Base-by-base conservation (phyloP, 1,140 invertebrate genomes). In the Vanessa atalanta region DNA sequence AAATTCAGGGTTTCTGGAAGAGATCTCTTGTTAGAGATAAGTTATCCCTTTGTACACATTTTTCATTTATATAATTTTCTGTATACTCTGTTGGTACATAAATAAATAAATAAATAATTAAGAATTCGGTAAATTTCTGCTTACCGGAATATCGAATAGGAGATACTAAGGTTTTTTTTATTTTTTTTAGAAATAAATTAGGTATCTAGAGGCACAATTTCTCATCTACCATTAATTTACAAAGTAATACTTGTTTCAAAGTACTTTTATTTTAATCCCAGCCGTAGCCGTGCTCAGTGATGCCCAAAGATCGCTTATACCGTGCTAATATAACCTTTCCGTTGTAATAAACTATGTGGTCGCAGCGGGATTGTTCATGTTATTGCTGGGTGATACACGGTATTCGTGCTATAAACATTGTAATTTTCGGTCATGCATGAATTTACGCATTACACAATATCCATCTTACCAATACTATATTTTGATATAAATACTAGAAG, bases 301-400 rank as follows among this genome's bases (percentile, higher is more conserved):
- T 43, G 55, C 48, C 63, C n/a, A 48, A 65, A 64, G 65, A 77
- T 68, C 75, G 47, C 20, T 51, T 50, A 51, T 51, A 50, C 47
- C 9, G 65, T 50, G 65, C 47, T 50, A 50, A 66, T 66, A 50
- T 26, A 50, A 51, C n/a, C 65, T 31, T 31, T 61, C 23, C 57
- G 57, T 11, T 61, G 57, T 61, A 61, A 61, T 61, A 61, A 61
- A 31, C 23, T 61, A 61, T 37, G 57, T 37, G 57, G 57, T 61
- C 31, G 14, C 57, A 61, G 31, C 31, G 57, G 57, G 23, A 31
- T 61, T 31, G 23, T 61, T 61, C 67, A 72, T 74, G 72, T 72
- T 80, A 83, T 84, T 57, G 53, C 53, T 57, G 53, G 53, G 53
- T 31, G 26, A 31, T 31, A 57, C 16, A n/a, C 53, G 12, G 20